These are phyloP conservation scores for Xanthia togata DNA, from an alignment of 2,888 invertebrate genomes.

Conservation along the genomic window DNA sequence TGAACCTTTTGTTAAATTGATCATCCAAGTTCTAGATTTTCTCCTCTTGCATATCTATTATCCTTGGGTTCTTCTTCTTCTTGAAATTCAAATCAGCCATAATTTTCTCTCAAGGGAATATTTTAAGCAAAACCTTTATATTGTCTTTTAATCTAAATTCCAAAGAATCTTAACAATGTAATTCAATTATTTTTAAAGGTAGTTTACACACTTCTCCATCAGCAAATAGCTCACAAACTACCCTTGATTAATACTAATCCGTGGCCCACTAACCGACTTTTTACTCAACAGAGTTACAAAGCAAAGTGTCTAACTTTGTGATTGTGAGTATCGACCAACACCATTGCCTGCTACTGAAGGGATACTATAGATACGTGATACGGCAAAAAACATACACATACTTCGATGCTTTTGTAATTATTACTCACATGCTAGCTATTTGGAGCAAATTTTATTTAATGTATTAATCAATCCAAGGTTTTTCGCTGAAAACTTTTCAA, in stretches of 20 bases:
- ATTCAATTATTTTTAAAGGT: conserved; percentile 8
- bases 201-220: conserved; percentile 17
- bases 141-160: background rate
- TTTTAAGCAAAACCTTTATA: background rate
- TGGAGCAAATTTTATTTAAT: background rate
- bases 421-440: conserved; percentile 20
- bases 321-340: conserved; percentile 38
- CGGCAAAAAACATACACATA: conserved; percentile 31
- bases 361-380: conserved; percentile 26
- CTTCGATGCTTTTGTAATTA: conserved; percentile 30
- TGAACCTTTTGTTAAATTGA: background rate
- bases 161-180: background rate
- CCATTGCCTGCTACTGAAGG: conserved; percentile 19
- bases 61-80: background rate
- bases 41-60: background rate
- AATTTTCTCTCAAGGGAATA: background rate
- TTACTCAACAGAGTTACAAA: conserved; percentile 32
- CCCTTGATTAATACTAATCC: conserved; percentile 51
- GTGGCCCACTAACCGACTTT: conserved; percentile 59
- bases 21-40: background rate
- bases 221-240: conserved; percentile 27
- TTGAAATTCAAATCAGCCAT: background rate
- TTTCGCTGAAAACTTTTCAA: background rate
- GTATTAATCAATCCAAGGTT: background rate
- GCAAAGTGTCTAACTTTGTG: conserved; percentile 25